phyloP scores from a whole-genome alignment of 2,888 invertebrate genomes.

The Caradrina kadenii region DNA sequence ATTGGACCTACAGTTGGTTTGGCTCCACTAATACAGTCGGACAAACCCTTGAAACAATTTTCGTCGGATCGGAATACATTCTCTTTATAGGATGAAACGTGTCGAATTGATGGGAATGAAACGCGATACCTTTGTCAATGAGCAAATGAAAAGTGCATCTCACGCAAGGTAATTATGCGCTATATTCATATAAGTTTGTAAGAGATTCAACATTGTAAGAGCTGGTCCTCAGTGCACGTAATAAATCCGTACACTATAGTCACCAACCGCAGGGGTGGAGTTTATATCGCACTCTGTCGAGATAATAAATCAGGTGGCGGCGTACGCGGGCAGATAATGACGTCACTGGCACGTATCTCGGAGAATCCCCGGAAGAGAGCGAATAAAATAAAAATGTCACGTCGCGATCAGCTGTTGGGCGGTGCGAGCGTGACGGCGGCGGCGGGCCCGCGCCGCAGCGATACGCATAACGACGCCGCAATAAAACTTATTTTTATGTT shows the following conservation, averaged over 20 bases:
- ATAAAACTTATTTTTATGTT: constrained; percentile 91
- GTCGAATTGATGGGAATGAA: constrained; percentile 22
- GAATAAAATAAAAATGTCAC: constrained; percentile 91
- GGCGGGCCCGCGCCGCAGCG: constrained; percentile 81
- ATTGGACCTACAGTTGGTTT: not conserved
- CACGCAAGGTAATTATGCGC: constrained; percentile 58
- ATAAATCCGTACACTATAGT: constrained; percentile 70
- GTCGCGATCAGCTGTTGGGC: constrained; percentile 90
- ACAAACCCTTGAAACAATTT: constrained; percentile 6
- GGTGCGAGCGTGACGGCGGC: constrained; percentile 82
- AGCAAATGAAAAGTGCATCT: constrained; percentile 64
- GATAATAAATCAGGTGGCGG: constrained; percentile 87
- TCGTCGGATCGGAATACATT: constrained; percentile 7
- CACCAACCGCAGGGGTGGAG: constrained; percentile 77
- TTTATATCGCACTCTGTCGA: constrained; percentile 77
- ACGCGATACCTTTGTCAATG: constrained; percentile 49
- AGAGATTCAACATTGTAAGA: constrained; percentile 76
- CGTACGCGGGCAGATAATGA: constrained; percentile 86
- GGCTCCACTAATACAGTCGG: constrained; percentile 16
- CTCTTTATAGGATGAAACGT: constrained; percentile 17
- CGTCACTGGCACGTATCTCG: constrained; percentile 89
- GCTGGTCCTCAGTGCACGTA: constrained; percentile 64
- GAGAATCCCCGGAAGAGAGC: constrained; percentile 90
- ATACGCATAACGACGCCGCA: constrained; percentile 90
- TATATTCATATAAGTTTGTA: too few relatives aligned